Conservation (phyloP, 2,797 vertebrate species). For the Xenops minutus region DNA sequence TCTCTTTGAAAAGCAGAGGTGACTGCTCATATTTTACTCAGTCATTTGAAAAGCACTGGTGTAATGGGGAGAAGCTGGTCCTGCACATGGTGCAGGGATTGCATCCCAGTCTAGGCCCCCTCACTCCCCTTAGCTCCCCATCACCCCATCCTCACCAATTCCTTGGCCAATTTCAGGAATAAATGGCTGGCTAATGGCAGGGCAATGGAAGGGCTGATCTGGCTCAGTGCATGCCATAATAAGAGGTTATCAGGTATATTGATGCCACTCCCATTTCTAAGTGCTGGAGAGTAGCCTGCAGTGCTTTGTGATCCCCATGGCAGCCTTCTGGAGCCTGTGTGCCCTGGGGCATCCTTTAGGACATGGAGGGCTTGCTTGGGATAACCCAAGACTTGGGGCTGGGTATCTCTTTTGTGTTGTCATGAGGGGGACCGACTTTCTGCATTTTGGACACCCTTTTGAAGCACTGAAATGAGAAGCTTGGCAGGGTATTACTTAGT, state of each 20-base stretch:
- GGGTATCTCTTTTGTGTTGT: neutral
- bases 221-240: neutral
- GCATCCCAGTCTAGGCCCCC: neutral
- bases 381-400: neutral
- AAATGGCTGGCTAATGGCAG: neutral
- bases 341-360: neutral
- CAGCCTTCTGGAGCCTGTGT: neutral
- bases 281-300: neutral
- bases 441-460: neutral
- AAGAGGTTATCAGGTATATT: neutral
- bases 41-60: neutral
- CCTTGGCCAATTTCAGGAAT: neutral
- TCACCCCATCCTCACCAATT: neutral
- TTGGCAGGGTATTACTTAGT: neutral
- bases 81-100: neutral
- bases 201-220: neutral
- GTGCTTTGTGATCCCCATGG: accelerated
- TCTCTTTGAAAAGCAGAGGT: neutral
- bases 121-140: neutral
- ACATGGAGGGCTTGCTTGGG: accelerated
- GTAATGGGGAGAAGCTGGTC: neutral
- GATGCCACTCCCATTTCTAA: neutral
- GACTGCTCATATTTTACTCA: neutral
- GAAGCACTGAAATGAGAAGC: neutral
- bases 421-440: neutral